Evolutionary conservation across 1,140 invertebrate species (phyloP).

Genomic region (Drosophila azteca): DNA sequence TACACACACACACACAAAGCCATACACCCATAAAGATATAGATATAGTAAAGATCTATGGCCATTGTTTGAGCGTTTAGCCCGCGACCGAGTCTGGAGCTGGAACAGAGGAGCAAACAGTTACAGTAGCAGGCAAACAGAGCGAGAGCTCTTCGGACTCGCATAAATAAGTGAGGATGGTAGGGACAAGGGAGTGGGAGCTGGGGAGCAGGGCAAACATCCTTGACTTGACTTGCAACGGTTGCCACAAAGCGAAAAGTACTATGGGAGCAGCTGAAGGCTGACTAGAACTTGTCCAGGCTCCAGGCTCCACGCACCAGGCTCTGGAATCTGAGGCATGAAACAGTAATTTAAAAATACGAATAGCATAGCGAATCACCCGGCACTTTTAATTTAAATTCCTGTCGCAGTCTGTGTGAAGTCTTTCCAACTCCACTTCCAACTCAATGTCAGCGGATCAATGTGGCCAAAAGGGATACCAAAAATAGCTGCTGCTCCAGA

Average conservation of each 20-base stretch:
- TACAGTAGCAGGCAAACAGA: conserved; percentile 17
- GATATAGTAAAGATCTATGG: conserved; percentile 15
- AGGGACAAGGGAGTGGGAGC: conserved; percentile 29
- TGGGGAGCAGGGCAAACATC: conserved; percentile 43
- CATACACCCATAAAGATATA: not conserved
- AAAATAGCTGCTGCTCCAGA: conserved; percentile 36
- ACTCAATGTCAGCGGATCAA: conserved; percentile 2
- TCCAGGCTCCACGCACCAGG: not conserved
- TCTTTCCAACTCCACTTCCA: not conserved
- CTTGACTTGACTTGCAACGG: conserved; percentile 56
- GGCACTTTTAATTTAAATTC: conserved; percentile 39
- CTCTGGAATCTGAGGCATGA: conserved; percentile 55
- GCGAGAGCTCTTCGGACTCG: conserved; percentile 26
- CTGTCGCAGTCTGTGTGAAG: not conserved
- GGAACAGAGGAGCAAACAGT: conserved; percentile 24
- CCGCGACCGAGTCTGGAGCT: not conserved
- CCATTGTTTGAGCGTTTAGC: conserved; percentile 50
- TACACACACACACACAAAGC: conserved; percentile 25
- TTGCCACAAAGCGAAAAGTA: conserved; percentile 13
- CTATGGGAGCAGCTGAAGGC: conserved; percentile 25
- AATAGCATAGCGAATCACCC: conserved; percentile 25
- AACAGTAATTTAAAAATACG: conserved; percentile 50
- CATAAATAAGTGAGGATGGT: conserved; percentile 65
- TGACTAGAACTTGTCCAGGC: conserved; percentile 15
- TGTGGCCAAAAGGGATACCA: conserved; percentile 14